A percentile compares a stretch with the other conserved stretches of the same genome.
These are phyloP conservation scores for Sceloporus tristichus DNA, from an alignment of 2,113 vertebrate genomes.

Conservation along the genomic window DNA sequence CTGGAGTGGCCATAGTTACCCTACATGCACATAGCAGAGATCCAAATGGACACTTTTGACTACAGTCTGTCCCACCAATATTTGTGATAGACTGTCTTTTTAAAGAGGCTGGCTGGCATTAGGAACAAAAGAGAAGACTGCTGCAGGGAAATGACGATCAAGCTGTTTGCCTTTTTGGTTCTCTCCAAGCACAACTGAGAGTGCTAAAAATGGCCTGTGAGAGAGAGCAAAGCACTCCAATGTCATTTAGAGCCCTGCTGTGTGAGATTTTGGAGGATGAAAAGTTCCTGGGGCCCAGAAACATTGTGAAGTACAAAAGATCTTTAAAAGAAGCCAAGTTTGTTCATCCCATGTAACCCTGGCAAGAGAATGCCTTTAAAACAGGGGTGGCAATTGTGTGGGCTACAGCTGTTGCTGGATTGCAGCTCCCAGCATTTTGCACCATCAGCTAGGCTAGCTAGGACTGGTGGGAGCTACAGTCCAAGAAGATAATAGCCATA, in stretches of 20 bases:
- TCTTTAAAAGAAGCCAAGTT: background rate
- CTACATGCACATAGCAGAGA: background rate
- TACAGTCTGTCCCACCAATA: slow-evolving; percentile 20
- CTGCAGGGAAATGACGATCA: background rate
- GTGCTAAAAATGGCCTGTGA: background rate
- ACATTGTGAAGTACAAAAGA: background rate
- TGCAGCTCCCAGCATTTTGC: too few relatives aligned
- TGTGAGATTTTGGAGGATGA: background rate
- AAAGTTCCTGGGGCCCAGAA: background rate
- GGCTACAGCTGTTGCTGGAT: too few relatives aligned
- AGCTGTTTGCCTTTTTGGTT: slow-evolving; percentile 5
- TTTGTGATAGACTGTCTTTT: slow-evolving; percentile 18
- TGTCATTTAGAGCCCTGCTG: background rate
- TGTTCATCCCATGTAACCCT: background rate
- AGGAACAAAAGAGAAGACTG: slow-evolving; percentile 13
- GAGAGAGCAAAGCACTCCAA: background rate
- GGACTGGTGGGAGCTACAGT: too few relatives aligned
- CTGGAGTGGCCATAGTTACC: background rate
- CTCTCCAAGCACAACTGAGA: background rate
- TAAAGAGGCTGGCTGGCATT: slow-evolving; percentile 3
- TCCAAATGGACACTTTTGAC: slow-evolving; percentile 18
- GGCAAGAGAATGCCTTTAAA: background rate
- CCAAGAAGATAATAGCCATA: too few relatives aligned
- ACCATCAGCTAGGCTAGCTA: too few relatives aligned
- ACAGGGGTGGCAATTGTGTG: background rate